Base-by-base conservation (phyloP, 2,888 invertebrate genomes). In the Acanthoscelides obtectus region DNA sequence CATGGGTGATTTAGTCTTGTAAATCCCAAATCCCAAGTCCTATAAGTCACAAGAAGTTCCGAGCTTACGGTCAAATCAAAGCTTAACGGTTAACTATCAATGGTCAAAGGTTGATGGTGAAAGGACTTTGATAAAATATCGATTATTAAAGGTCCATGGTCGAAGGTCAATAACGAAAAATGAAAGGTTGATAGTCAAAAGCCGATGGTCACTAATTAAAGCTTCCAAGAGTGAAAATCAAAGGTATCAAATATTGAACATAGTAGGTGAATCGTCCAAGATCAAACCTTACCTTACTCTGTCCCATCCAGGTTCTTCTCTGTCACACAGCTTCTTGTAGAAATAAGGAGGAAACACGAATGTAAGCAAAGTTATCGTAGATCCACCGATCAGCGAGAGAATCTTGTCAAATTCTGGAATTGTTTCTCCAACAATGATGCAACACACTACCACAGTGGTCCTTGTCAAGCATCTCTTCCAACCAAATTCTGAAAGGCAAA, bases 351-450 rank as follows among this genome's bases (percentile, higher is more conserved):
- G 93, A 76, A 92, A 87, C 19, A 93, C 87, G 82, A 90, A 92
- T 19, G 92, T 91, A 64, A 91, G 86, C 25, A 92, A 83, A 0
- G 92, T 90, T 6, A 92, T 87, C 17, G 90, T 91, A 22, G 92
- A 91, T n/a, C 91, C 92, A 0, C 93, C 93, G 5, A 93, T 87
- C 69, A 93, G 85, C 12, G 92, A 88, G 72, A 93, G 84, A 76
- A 93, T 89, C 74, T 90, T 90, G 75, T 91, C 90, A 86, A 93
- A 93, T 71, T 89, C 87, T 0, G 93, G 93, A 22, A 93, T 85
- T 22, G 88, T 88, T 85, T 91, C 90, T 0, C 91, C 92, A 69
- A 92, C 86, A 81, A 92, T 88, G 70, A 92, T 83, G 78, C 92
- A 88, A 0, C 87, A 82, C 0, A 87, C 78, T 82, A 92, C 87